A percentile compares a stretch with the other conserved stretches of the same genome.
Evolutionary conservation across 2,113 vertebrate species (phyloP).

Genomic region (Spilogale gracilis): DNA sequence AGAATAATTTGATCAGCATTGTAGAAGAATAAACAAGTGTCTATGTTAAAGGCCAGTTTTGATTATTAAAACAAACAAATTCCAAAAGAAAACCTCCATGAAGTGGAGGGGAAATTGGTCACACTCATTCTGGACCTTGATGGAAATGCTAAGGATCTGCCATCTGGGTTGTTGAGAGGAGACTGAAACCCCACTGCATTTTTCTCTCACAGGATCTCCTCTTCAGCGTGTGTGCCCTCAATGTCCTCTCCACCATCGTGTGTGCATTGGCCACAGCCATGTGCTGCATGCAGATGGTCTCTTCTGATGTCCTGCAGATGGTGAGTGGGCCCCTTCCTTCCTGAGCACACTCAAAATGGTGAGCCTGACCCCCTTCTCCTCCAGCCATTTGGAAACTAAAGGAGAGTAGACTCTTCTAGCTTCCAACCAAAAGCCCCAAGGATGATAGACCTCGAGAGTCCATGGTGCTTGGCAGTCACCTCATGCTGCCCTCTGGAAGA

Average conservation of each 20-base stretch:
- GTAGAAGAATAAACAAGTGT: not conserved
- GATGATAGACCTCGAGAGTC: rapidly evolving
- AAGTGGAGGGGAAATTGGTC: not conserved
- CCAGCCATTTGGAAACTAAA: not conserved
- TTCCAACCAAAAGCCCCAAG: not conserved
- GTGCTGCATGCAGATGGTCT: conserved; percentile 99
- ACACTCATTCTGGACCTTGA: conserved; percentile 35
- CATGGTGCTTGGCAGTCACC: too few species aligned
- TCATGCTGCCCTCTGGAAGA: not conserved
- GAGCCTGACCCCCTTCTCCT: not conserved
- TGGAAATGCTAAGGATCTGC: conserved; percentile 40
- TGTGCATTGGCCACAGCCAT: conserved; percentile 98
- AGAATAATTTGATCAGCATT: not conserved
- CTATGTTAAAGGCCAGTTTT: not conserved
- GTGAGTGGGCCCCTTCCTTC: conserved; percentile 89
- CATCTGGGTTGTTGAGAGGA: conserved; percentile 12
- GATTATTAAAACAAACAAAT: not conserved
- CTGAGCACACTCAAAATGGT: rapidly evolving
- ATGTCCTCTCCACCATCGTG: conserved; percentile 98
- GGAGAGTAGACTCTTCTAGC: not conserved
- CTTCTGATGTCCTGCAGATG: conserved; percentile 98
- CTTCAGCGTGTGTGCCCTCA: conserved; percentile 98
- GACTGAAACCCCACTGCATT: conserved; percentile 72
- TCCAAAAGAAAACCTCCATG: not conserved
- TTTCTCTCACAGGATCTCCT: conserved; percentile 93